These are phyloP conservation scores for Lepus oiostolus DNA, from an alignment of 2,797 vertebrate genomes.

Conservation along the genomic window DNA sequence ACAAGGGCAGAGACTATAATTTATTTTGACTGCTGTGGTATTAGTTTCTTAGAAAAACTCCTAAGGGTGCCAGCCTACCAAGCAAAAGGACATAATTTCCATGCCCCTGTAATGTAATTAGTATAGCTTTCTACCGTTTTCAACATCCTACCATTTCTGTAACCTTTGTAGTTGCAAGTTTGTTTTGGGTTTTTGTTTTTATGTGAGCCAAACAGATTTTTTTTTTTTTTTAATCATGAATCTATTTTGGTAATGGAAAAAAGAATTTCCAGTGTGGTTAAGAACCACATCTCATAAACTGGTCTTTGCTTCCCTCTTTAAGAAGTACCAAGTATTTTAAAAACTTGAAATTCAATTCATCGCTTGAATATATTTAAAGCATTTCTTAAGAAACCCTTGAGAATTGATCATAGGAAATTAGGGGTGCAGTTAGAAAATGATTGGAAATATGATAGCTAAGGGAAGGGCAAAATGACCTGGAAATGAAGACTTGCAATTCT, in stretches of 20 bases:
- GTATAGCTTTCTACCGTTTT: conserved; percentile 25
- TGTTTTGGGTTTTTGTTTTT: conserved; percentile 49
- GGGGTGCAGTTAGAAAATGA: conserved; percentile 25
- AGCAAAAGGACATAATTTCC: conserved; percentile 35
- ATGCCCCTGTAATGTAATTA: conserved; percentile 40
- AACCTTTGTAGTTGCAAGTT: conserved; percentile 63
- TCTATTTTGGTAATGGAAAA: conserved; percentile 77
- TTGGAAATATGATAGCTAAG: conserved; percentile 40
- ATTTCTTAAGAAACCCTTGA: conserved; percentile 72
- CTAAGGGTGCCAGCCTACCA: neutral
- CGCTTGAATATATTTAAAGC: conserved; percentile 52
- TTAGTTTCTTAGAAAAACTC: conserved; percentile 64
- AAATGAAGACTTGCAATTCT: conserved; percentile 47
- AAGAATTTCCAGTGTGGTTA: conserved; percentile 75
- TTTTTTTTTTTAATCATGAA: conserved; percentile 42
- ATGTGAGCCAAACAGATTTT: conserved; percentile 15
- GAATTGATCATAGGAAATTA: conserved; percentile 42
- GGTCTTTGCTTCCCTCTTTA: conserved; percentile 70
- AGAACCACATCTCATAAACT: conserved; percentile 68
- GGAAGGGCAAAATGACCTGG: conserved; percentile 32
- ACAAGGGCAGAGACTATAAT: conserved; percentile 38
- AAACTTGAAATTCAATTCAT: conserved; percentile 59
- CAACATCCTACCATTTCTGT: conserved; percentile 26
- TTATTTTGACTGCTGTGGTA: conserved; percentile 45
- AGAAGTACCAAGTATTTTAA: conserved; percentile 72